These are phyloP conservation scores for Uloborus diversus DNA, from an alignment of 1,140 invertebrate genomes.

Conservation along the genomic window DNA sequence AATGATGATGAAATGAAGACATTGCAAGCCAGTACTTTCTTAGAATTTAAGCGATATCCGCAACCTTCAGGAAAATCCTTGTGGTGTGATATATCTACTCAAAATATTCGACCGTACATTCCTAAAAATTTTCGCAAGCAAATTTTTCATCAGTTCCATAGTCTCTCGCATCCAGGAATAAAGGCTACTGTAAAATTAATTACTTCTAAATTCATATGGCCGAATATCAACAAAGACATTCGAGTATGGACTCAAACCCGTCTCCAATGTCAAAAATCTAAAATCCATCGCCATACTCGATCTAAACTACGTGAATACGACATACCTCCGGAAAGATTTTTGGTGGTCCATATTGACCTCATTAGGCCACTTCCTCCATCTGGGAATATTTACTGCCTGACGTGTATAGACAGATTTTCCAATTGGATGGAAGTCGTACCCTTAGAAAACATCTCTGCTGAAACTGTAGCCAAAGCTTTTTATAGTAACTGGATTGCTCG, in stretches of 20 bases:
- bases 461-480: background rate
- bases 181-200: background rate
- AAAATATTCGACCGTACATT: background rate
- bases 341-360: slow-evolving; percentile 68
- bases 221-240: background rate
- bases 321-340: slow-evolving; percentile 59
- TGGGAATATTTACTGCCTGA: slow-evolving; percentile 64
- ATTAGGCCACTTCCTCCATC: slow-evolving; percentile 66
- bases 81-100: background rate
- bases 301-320: slow-evolving; percentile 60
- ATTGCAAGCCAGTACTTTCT: too few species aligned
- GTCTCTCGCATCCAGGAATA: background rate
- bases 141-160: background rate
- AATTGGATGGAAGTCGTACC: background rate
- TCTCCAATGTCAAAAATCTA: background rate
- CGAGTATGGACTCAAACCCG: background rate
- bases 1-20: too few species aligned
- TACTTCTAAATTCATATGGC: background rate
- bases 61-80: too few species aligned
- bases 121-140: background rate
- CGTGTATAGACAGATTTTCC: slow-evolving; percentile 66
- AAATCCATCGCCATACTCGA: background rate
- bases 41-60: too few species aligned
- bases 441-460: background rate
- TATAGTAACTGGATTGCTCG: background rate